Percentiles rank a stretch among this genome's conserved stretches.
Conservation (phyloP, 2,113 vertebrate species). For the Oreocharis arfaki region DNA sequence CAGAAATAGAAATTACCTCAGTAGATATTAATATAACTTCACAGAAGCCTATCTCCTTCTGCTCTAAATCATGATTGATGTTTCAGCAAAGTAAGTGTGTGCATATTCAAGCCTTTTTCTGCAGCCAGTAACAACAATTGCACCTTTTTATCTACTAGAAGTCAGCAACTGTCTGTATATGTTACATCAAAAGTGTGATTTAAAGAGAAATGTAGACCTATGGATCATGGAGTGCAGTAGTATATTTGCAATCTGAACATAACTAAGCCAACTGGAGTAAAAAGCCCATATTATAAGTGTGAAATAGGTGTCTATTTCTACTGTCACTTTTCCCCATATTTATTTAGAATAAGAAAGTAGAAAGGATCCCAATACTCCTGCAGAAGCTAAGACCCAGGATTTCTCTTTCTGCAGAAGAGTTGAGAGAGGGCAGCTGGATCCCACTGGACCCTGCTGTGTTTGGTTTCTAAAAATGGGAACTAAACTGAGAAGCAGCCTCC, state of each 20-base stretch:
- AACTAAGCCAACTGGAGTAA: not conserved
- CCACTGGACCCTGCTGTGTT: slow-evolving; percentile 62
- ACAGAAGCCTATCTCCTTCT: slow-evolving; percentile 5
- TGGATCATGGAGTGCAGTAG: rapidly evolving
- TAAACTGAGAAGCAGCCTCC: slow-evolving; percentile 27
- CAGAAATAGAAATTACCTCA: slow-evolving; percentile 56
- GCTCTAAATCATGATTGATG: not conserved
- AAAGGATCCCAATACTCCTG: not conserved
- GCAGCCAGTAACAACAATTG: not conserved
- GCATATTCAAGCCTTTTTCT: not conserved
- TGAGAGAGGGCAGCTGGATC: slow-evolving; percentile 60
- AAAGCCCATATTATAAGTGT: not conserved
- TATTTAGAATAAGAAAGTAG: not conserved
- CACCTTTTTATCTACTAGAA: not conserved
- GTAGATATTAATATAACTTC: slow-evolving; percentile 25
- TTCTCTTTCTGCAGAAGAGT: not conserved
- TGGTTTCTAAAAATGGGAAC: slow-evolving; percentile 56
- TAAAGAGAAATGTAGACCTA: not conserved
- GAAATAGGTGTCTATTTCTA: not conserved
- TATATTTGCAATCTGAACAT: not conserved
- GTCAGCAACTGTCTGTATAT: not conserved
- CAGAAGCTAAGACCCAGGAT: not conserved
- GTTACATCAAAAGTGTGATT: not conserved
- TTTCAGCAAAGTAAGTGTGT: not conserved
- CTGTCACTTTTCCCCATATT: not conserved